Percentiles rank a stretch among this genome's conserved stretches.
Evolutionary conservation across 2,113 vertebrate species (phyloP).

Genomic region (Erpornis zantholeuca): DNA sequence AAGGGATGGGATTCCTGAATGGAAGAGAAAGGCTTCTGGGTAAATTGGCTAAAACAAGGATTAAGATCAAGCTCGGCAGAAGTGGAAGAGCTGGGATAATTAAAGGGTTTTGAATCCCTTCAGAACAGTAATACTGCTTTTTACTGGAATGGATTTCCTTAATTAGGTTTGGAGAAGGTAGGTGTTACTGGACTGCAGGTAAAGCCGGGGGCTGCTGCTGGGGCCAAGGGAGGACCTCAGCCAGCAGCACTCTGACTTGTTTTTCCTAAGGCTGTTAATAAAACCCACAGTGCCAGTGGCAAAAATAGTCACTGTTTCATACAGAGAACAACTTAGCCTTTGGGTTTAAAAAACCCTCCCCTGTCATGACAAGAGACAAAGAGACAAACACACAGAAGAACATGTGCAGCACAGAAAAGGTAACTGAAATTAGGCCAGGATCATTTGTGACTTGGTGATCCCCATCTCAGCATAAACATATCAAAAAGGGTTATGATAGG

Average conservation of each 20-base stretch:
- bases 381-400: background rate
- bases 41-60: background rate
- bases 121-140: background rate
- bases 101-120: background rate
- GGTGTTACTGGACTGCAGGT: background rate
- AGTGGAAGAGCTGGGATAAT: background rate
- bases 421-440: background rate
- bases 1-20: background rate
- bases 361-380: background rate
- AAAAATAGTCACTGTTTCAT: slow-evolving; percentile 2
- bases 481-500: no score
- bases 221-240: background rate
- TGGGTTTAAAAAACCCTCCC: background rate
- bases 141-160: background rate
- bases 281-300: background rate
- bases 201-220: background rate
- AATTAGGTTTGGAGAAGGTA: background rate
- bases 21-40: background rate
- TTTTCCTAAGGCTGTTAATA: background rate
- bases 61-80: background rate
- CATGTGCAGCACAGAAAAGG: background rate
- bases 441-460: background rate
- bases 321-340: background rate
- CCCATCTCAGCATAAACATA: background rate
- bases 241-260: background rate